Percentiles rank a stretch among this genome's conserved stretches.
Conservation (phyloP, 2,113 vertebrate genomes). For the Entosphenus tridentatus region DNA sequence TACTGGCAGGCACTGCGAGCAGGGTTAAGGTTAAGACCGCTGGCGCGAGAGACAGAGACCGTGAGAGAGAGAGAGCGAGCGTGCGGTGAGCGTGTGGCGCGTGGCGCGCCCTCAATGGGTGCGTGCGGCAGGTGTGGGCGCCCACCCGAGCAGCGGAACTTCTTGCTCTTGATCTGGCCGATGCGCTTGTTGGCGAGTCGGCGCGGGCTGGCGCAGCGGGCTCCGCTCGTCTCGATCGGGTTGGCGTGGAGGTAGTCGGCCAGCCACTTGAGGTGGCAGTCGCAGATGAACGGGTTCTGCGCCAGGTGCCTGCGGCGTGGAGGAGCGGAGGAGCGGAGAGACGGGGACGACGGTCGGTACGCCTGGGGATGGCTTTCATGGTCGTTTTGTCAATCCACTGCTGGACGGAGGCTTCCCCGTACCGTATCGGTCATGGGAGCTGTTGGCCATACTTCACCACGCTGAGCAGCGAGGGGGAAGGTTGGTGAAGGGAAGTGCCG, state of each 20-base stretch:
- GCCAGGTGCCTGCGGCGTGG: constrained; percentile 52
- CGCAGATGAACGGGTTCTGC: constrained; percentile 96
- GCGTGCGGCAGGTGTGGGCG: too few species aligned
- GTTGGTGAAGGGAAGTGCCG: constrained; percentile 18
- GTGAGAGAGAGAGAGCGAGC: too few species aligned
- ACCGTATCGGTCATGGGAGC: too few species aligned
- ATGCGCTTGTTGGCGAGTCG: constrained; percentile 94
- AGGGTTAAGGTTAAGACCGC: too few species aligned
- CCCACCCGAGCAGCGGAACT: constrained; percentile 99
- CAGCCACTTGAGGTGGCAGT: constrained; percentile 98
- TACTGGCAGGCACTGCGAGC: not conserved
- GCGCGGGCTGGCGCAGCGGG: constrained; percentile 82
- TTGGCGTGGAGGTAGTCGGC: constrained; percentile 95
- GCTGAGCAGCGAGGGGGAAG: constrained; percentile 92
- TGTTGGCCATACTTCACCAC: constrained; percentile 75
- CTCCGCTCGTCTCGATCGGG: constrained; percentile 91
- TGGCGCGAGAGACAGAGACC: too few species aligned
- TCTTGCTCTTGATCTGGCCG: constrained; percentile 98
- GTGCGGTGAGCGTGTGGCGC: too few species aligned
- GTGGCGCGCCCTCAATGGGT: too few species aligned
- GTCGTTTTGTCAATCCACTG: too few species aligned
- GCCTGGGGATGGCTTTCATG: too few species aligned
- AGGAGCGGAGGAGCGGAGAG: too few species aligned
- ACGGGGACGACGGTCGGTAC: too few species aligned
- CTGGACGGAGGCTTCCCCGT: too few species aligned